phyloP scores from a whole-genome alignment of 2,888 invertebrate species.

The Macrosoma leucophasiata region DNA sequence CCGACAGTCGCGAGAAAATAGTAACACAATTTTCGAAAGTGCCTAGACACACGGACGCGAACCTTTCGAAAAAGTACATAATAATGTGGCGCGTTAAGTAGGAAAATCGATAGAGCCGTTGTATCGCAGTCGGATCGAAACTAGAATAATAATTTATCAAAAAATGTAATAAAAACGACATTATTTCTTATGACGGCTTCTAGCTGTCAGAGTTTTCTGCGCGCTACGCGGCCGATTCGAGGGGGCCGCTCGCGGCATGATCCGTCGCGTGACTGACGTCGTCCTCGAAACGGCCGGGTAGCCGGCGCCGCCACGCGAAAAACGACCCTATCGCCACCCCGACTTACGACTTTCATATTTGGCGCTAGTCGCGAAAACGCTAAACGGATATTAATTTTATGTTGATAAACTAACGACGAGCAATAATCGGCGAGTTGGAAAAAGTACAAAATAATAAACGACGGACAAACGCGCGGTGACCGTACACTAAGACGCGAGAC shows the following conservation, averaged over 20 bases:
- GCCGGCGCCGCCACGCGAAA: slow-evolving; percentile 36
- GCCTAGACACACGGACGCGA: slow-evolving; percentile 58
- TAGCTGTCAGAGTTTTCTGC: slow-evolving; percentile 72
- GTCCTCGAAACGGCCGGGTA: slow-evolving; percentile 51
- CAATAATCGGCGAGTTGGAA: slow-evolving; percentile 77
- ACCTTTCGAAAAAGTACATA: slow-evolving; percentile 71
- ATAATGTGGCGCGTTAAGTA: slow-evolving; percentile 67
- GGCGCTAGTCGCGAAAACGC: slow-evolving; percentile 68
- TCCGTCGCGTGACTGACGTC: slow-evolving; percentile 14
- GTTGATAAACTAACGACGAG: slow-evolving; percentile 67
- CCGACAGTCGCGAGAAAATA: slow-evolving; percentile 64
- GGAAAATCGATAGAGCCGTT: slow-evolving; percentile 71
- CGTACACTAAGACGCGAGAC: slow-evolving; percentile 64
- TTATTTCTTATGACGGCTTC: slow-evolving; percentile 68
- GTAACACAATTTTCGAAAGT: slow-evolving; percentile 73
- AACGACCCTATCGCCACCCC: slow-evolving; percentile 44
- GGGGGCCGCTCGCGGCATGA: slow-evolving; percentile 5
- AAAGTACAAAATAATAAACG: slow-evolving; percentile 75
- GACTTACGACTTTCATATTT: slow-evolving; percentile 67
- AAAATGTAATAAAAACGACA: slow-evolving; percentile 76
- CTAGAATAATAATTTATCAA: slow-evolving; percentile 74
- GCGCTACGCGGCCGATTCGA: slow-evolving; percentile 33
- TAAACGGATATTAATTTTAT: slow-evolving; percentile 67
- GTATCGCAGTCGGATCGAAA: slow-evolving; percentile 58
- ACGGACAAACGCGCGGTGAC: slow-evolving; percentile 59